phyloP scores from a whole-genome alignment of 2,113 vertebrate genomes.

The Platysteira castanea region DNA sequence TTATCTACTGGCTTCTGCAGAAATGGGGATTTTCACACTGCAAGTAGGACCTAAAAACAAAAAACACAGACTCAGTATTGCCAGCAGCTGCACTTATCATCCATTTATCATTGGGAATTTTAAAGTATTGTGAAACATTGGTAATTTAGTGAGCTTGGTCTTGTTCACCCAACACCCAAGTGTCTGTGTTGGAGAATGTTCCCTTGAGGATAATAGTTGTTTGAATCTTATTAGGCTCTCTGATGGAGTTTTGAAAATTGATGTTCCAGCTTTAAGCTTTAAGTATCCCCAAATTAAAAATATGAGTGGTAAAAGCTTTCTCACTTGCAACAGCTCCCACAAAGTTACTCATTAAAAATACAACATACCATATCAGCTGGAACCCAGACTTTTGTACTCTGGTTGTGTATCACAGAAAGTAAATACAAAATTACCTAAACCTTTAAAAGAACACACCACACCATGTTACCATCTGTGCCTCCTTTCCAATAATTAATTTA shows the following conservation, averaged over 20 bases:
- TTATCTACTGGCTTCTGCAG: not conserved
- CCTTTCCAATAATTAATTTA: not conserved
- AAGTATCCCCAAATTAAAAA: not conserved
- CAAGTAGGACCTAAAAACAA: not conserved
- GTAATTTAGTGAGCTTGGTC: not conserved
- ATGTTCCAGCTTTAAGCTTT: not conserved
- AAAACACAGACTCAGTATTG: not conserved
- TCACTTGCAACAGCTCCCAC: not conserved
- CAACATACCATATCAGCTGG: not conserved
- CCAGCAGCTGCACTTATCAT: not conserved
- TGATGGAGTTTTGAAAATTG: not conserved
- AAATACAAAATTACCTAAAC: not conserved
- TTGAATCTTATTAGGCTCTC: not conserved
- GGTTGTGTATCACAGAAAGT: not conserved
- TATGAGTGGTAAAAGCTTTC: not conserved
- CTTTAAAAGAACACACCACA: not conserved
- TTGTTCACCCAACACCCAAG: not conserved
- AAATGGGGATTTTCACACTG: not conserved
- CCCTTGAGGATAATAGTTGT: not conserved
- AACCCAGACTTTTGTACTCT: not conserved
- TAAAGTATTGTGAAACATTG: not conserved
- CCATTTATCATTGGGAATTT: not conserved
- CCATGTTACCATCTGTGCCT: not conserved
- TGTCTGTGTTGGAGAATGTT: not conserved
- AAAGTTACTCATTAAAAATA: not conserved